Base-by-base conservation (phyloP, 2,888 invertebrate species). In the Chelonus formosanus region DNA sequence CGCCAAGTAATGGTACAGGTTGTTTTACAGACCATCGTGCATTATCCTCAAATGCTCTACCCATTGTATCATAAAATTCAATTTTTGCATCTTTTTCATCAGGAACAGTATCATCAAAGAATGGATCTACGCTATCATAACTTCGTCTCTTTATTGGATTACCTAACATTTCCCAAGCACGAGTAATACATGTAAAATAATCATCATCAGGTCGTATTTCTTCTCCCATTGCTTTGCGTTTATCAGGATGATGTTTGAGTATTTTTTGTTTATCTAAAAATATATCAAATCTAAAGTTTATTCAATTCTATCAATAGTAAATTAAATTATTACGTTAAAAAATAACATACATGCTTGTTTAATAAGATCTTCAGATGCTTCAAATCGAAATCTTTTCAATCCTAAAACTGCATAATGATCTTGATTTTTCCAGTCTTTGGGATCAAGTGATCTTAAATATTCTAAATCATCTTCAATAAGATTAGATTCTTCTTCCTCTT, bases 161-260 rank as follows among this genome's bases (percentile, higher is more conserved):
- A 0, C 97, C 96, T 63, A 93, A 84, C 65, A 92, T 94, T 86
- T 98, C 98, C 86, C 96, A 97, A 5, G 98, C 98, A 87, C 95
- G 95, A 1, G 98, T 98, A 75, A 99, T 99, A 83, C 98, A 98
- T 0, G 97, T 96, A 84, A 98, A 99, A 85, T 98, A 98, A 86
- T 98, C 98, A 78, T 96, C 95, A 75, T 97, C 97, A 3, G 91
- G 90, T 70, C 91, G 89, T 44, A 96, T 90, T 73, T 94, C 93
- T 84, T 96, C 94, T 3, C 96, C 96, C 79, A 91, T 89, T 3
- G 92, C 93, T 87, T 95, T 94, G 76, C 98, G 90, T 85, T 99
- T 99, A 84, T 99, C 99, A 0, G 99, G 99, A 86, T 99, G 99
- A 84, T 99, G 98, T 78, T 91, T 92, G 61, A 99, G 86, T 56